Evolutionary conservation across 1,140 invertebrate genomes (phyloP), one percentile per base, ranked within the genome.

Genomic region (Mya arenaria): DNA sequence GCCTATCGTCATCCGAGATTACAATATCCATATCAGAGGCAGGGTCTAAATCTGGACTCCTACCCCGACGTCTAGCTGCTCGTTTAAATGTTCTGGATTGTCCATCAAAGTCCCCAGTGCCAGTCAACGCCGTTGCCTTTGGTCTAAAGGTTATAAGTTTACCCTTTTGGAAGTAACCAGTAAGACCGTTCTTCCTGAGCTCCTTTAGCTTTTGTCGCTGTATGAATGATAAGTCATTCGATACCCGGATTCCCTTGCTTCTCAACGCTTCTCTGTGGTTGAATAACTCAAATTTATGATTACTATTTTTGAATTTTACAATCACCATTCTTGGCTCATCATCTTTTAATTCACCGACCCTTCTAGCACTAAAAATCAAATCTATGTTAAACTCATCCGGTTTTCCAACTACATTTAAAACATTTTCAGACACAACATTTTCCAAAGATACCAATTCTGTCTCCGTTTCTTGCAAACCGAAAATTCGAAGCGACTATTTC

Each of bases 371-470:
- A 4, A 30, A 15, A 4, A 71, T 52, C 10, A 0, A 17, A 6
- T 25, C 19, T 15, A n/a, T 15, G 32, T 71, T 68, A 41, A 39
- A 28, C 36, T n/a, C 17, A 41, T 68, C 65, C 13, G 36, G 65
- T 41, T 68, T 52, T n/a, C 48, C 48, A 23, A 52, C 25, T n/a
- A 52, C 48, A 52, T 52, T 23, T 17, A 52, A 52, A 13, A 68
- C 65, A 41, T 41, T 68, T 25, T 68, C 65, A 41, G 23, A 13
- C 23, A 68, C 23, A 17, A 68, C 37, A 41, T 13, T 15, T 37
- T 68, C 32, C 65, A 68, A 68, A 68, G 36, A 41, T 68, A n/a
- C 23, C 17, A 68, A n/a, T n/a, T 68, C 65, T 39, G 65, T n/a
- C 65, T 41, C 34, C 34, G 34, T 68, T 68, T 68, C 65, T 39